Evolutionary conservation across 2,797 vertebrate species (phyloP).

Genomic region (Hydrophis major): DNA sequence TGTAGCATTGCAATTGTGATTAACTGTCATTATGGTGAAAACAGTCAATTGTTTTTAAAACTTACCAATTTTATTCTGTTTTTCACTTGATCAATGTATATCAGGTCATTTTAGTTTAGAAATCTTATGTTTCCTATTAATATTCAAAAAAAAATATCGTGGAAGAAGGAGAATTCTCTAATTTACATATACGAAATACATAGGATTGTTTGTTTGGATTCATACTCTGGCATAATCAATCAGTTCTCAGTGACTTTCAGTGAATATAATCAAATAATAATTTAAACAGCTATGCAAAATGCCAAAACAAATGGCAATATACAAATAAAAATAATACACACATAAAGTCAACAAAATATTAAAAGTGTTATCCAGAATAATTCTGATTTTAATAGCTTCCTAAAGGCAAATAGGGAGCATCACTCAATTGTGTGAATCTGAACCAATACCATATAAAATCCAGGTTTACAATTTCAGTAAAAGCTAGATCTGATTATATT

Average conservation of each 20-base stretch:
- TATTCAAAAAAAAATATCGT: neutral
- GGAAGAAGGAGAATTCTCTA: neutral
- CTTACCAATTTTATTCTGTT: neutral
- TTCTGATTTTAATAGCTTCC: neutral
- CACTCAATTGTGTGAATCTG: neutral
- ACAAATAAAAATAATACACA: neutral
- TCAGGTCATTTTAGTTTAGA: neutral
- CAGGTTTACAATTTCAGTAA: neutral
- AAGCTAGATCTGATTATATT: neutral
- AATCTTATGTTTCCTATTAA: neutral
- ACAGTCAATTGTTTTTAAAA: accelerated
- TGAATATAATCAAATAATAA: neutral
- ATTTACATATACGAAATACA: neutral
- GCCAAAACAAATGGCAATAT: neutral
- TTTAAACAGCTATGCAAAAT: neutral
- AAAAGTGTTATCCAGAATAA: neutral
- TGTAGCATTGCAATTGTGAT: neutral
- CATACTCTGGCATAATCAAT: neutral
- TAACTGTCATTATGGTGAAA: neutral
- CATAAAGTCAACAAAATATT: neutral
- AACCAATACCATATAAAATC: neutral
- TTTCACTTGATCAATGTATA: neutral
- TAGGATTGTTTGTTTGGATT: neutral
- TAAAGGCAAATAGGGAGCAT: neutral
- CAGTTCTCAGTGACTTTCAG: neutral